A percentile compares a stretch with the other conserved stretches of the same genome.
Conservation (phyloP, 2,797 vertebrate species). For the Eleutherodactylus coqui region DNA sequence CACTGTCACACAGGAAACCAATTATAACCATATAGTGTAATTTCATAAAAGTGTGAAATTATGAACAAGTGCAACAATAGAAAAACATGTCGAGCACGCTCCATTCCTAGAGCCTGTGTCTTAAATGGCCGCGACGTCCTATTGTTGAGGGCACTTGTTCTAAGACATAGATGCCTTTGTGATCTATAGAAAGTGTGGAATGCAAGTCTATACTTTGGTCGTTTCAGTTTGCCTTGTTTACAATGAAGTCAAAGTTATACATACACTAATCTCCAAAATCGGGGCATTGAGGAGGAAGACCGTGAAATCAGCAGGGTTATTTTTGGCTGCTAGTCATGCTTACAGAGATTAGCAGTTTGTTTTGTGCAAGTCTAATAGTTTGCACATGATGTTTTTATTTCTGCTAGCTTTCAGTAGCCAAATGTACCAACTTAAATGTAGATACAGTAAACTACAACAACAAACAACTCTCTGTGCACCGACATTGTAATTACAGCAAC, state of each 20-base stretch:
- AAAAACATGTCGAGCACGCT: too few species aligned
- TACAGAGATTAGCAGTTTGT: conserved; percentile 49
- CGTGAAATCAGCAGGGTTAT: conserved; percentile 48
- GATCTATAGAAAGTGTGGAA: not conserved
- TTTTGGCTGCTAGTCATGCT: conserved; percentile 52
- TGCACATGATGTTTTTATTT: conserved; percentile 55
- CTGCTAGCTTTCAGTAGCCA: conserved; percentile 5
- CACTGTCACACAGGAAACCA: too few species aligned
- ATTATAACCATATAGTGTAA: too few species aligned
- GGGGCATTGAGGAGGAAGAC: conserved; percentile 33
- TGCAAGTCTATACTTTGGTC: not conserved
- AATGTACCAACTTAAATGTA: conserved; percentile 6
- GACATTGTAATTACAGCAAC: not conserved
- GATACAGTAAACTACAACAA: not conserved
- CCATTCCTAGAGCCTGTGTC: too few species aligned
- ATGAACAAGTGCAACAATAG: too few species aligned
- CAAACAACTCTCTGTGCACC: not conserved
- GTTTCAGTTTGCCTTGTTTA: conserved; percentile 11
- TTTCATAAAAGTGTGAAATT: too few species aligned
- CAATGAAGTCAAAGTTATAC: conserved; percentile 18
- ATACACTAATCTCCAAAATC: conserved; percentile 34
- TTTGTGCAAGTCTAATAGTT: conserved; percentile 55
- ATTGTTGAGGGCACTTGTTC: not conserved
- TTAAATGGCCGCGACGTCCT: too few species aligned
- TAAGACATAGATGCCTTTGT: not conserved